Base-by-base conservation (phyloP, 2,888 invertebrate genomes). In the Trichacis sp. region DNA sequence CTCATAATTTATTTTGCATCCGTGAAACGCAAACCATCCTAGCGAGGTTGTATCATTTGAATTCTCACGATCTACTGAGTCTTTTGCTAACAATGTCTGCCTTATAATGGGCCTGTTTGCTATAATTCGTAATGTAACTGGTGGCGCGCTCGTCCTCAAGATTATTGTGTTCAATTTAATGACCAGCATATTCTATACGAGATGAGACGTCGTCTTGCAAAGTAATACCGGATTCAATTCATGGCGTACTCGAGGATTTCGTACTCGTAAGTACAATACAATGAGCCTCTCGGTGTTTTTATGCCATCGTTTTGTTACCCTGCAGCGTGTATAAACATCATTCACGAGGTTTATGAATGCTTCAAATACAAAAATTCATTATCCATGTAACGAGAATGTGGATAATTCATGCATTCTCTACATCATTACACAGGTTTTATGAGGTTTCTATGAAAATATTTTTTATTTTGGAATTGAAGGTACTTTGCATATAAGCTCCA, bases 201-300 rank as follows among this genome's bases (percentile, higher is more conserved):
- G 52, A 53, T 47, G 64, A 52, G 38, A 55, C 46, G 51, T 49
- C 12, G 47, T 29, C 18, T 29, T 51, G 52, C 52, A 52, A 52
- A 60, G 52, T 49, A 58, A 58, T 60, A 56, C 54, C 36, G 45
- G 48, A 64, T 64, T 59, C 64, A 64, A 59, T 59, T 47, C 63
- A 53, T 48, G 49, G 49, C 12, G 40, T 33, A 57, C 64, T 64
- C 55, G 43, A 51, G 46, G 58, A 42, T 15, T 64, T 47, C 53
- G 51, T 36, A 29, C 50, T 17, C 38, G 38, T 30, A n/a, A 54
- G 48, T 64, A 30, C 57, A 47, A 40, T 52, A 17, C 24, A 59
- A 42, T 55, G 40, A 40, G 15, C 40, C 54, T 55, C 54, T 64
- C 40, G 20, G 45, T 54, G 36, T 24, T 51, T 58, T 54, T 47